Evolutionary conservation across 2,113 vertebrate species (phyloP), one percentile per base, ranked within the genome.

Genomic region (Uria lomvia): DNA sequence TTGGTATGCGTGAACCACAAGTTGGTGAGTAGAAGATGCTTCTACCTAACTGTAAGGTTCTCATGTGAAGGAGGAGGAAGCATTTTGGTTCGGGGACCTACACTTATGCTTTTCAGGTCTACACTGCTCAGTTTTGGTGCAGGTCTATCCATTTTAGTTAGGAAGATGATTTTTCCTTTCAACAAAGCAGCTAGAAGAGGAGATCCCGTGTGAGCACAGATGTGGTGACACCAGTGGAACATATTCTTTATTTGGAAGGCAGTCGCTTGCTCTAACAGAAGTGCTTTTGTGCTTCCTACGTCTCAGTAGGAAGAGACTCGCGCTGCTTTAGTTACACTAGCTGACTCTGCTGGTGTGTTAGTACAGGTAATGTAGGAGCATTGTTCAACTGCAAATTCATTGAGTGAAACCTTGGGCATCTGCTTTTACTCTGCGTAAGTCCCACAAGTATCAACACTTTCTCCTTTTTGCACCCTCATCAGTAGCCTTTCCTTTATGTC

Each of bases 61-160:
- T 81, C 60, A 65, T 19, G 30, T 86, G 45, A 59, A 49, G 47
- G 19, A 82, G 30, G 24, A 84, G 15, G 32, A 53, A 86, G 53
- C 36, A 5, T 77, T 92, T 81, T 74, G 27, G 27, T 60, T 14
- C 52, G 49, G 49, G 52, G n/a, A 43, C 12, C 36, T 11, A 5
- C 58, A 43, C 12, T 70, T 73, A 9, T 6, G 22, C 59, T 73
- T 53, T 76, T 19, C 32, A 77, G 53, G 16, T 70, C 59, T 70
- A 0, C 0, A 0, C 29, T 71, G 53, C 30, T 92, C 53, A 43
- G 1, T 53, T 83, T 45, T 88, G 24, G 18, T 60, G 52, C 36
- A 34, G 9, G 42, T 8, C 4, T 80, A 14, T 45, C 47, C 0
- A 0, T 82, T 79, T 70, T 17, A 15, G 19, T 36, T n/a, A 40